These are phyloP conservation scores for Petrolisthes manimaculis DNA, from an alignment of 2,888 invertebrate genomes.

Conservation along the genomic window DNA sequence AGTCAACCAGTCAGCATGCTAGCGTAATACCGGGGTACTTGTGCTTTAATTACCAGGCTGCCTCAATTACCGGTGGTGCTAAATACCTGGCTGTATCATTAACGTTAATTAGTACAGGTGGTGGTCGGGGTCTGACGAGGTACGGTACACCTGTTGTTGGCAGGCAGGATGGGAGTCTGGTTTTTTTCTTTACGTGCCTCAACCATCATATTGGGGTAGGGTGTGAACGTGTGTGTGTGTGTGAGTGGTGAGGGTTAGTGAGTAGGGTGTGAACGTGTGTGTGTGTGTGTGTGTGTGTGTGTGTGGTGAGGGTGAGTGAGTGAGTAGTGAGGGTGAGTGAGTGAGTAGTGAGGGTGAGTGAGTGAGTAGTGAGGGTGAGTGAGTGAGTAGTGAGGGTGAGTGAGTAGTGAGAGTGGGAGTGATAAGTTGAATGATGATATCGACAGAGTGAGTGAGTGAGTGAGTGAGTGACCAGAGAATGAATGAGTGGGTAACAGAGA, in stretches of 20 bases:
- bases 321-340: background rate
- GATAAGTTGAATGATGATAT: background rate
- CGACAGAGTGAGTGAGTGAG: background rate
- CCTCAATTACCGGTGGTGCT: constrained; percentile 1
- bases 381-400: background rate
- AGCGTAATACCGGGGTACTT: constrained; percentile 13
- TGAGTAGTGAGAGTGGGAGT: background rate
- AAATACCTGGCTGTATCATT: background rate
- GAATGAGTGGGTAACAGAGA: background rate
- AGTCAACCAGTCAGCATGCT: background rate
- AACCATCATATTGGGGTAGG: background rate
- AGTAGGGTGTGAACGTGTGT: background rate
- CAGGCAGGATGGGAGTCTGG: constrained; percentile 1
- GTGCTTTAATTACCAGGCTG: background rate
- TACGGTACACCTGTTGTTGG: background rate
- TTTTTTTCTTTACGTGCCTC: background rate
- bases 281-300: background rate
- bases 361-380: too few species aligned
- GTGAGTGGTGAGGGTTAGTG: background rate
- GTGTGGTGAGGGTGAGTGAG: background rate
- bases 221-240: background rate
- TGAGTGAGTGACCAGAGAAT: background rate
- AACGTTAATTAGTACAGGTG: constrained; percentile 13
- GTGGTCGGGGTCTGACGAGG: background rate
- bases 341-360: background rate